Base-by-base conservation (phyloP, 2,113 vertebrate species). In the Elephas maximus region DNA sequence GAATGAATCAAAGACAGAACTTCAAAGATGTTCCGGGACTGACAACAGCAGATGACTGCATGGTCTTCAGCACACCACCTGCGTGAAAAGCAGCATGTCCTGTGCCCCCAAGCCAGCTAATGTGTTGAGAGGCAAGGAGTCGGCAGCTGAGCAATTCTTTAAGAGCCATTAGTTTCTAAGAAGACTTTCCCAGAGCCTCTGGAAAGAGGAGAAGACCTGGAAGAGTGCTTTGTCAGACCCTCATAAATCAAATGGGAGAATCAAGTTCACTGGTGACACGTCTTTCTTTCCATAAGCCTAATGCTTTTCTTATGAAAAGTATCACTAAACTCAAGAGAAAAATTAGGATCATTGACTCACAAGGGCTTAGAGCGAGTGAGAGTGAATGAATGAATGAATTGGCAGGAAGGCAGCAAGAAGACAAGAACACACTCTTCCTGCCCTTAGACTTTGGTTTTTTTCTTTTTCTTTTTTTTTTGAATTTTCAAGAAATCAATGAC, bases 231-330 rank as follows among this genome's bases (percentile, higher is more conserved):
- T 91, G 53, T 80, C 48, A 69, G 48, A 79, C 5, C 51, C 71
- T 90, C 69, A 88, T 80, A 91, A 96, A 91, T 44, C 82, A 94
- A 92, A 84, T 51, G 30, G 37, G 5, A 94, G 37, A 94, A 76
- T 0, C 5, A 1, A 80, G 57, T 67, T 30, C 80, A 87, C 2
- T 44, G 30, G 48, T 0, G 2, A 92, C 21, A 83, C 28, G 37
- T 33, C 37, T 81, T 76, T 92, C 65, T 81, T 89, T 90, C 78
- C 28, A 41, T 41, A 77, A 87, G 15, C 18, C n/a, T 90, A 60
- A 82, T 79, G 60, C 5, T 95, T 92, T 84, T 91, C 76, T 86
- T 65, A 91, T 9, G 37, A 95, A 96, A 94, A 97, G 20, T 37
- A 81, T 78, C 37, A 86, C 23, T 48, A 53, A 92, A 62, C 15